A percentile compares a stretch with the other conserved stretches of the same genome.
These are phyloP conservation scores for Watsonalla cultraria DNA, from an alignment of 2,888 invertebrate genomes.

Conservation along the genomic window DNA sequence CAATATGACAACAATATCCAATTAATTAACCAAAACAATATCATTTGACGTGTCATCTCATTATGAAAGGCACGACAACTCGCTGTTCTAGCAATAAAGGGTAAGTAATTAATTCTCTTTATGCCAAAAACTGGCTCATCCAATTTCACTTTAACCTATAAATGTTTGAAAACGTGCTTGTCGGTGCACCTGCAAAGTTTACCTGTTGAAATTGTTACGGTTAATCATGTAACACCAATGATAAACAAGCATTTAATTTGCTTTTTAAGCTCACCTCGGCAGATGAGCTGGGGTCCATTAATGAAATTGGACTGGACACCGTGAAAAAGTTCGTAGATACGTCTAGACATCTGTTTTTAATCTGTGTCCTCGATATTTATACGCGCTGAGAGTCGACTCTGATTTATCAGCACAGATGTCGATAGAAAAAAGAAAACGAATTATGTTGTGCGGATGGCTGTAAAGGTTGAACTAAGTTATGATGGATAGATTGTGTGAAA, in stretches of 20 bases:
- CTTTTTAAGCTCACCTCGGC: slow-evolving; percentile 15
- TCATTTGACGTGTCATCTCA: no score
- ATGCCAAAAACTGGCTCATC: not conserved
- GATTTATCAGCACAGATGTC: not conserved
- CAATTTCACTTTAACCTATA: slow-evolving; percentile 16
- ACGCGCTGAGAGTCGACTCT: not conserved
- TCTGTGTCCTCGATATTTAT: not conserved
- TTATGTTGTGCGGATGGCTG: no score
- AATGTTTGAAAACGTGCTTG: slow-evolving; percentile 13
- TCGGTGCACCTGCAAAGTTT: slow-evolving; percentile 10
- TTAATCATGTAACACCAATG: slow-evolving; percentile 35
- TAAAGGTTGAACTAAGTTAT: no score
- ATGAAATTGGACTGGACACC: slow-evolving; percentile 23
- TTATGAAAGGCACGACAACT: no score
- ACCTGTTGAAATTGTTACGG: slow-evolving; percentile 27
- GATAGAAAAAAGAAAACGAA: no score
- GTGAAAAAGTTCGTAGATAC: slow-evolving; percentile 10
- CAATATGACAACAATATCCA: no score
- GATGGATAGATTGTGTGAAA: no score
- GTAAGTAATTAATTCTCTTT: not conserved
- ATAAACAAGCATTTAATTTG: slow-evolving; percentile 34
- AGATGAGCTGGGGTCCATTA: slow-evolving; percentile 21
- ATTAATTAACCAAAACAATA: no score
- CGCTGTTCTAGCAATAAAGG: no score
- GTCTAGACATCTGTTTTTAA: not conserved